phyloP scores from a whole-genome alignment of 2,888 invertebrate genomes.

The Papilio gigon region DNA sequence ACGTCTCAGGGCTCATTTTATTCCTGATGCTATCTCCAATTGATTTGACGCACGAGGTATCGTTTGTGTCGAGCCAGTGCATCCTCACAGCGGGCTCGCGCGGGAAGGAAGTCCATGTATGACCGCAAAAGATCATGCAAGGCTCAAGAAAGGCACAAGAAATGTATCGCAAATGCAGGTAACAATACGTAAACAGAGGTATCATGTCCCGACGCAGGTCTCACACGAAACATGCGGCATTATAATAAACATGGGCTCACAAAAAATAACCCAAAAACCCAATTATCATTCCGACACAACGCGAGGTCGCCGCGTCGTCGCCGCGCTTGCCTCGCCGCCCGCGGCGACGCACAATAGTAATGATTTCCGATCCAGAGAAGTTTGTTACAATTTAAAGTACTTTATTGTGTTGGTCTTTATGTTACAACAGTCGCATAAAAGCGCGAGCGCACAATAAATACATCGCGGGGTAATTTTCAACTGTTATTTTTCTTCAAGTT shows the following conservation, averaged over 20 bases:
- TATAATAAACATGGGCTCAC: constrained; percentile 32
- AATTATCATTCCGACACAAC: constrained; percentile 47
- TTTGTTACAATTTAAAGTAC: constrained; percentile 11
- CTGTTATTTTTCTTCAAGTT: neutral
- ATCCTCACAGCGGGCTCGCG: neutral
- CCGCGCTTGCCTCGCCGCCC: constrained; percentile 31
- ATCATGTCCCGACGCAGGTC: neutral
- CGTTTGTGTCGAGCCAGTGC: neutral
- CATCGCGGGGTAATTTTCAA: neutral
- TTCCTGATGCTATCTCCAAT: too few species aligned
- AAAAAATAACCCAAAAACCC: constrained; percentile 64
- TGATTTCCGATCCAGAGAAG: constrained; percentile 15
- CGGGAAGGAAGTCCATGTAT: neutral
- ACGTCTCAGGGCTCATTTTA: too few species aligned
- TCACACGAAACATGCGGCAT: constrained; percentile 12
- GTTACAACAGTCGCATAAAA: neutral
- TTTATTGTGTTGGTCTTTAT: constrained; percentile 1
- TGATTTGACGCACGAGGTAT: neutral
- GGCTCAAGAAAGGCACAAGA: too few species aligned
- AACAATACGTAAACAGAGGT: constrained; percentile 19
- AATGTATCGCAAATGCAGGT: constrained; percentile 8
- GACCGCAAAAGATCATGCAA: constrained; percentile 10
- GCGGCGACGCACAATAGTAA: constrained; percentile 36
- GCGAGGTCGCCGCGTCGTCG: constrained; percentile 46
- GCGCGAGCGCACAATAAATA: neutral